phyloP scores from a whole-genome alignment of 2,888 invertebrate species.

The Villa cingulata region DNA sequence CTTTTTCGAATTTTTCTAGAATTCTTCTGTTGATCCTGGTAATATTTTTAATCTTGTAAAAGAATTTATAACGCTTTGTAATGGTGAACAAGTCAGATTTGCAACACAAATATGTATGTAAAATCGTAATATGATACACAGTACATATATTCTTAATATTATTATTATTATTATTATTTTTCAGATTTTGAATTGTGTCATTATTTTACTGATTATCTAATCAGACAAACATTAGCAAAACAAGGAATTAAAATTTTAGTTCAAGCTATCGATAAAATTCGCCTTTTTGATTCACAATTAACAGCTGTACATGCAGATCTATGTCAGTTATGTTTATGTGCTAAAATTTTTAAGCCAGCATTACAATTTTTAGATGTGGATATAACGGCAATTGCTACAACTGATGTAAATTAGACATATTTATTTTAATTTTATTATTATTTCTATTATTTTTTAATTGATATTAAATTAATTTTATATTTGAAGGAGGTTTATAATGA shows the following conservation, averaged over 20 bases:
- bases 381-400: conserved; percentile 72
- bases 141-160: conserved; percentile 1
- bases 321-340: conserved; percentile 78
- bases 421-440: no score
- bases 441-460: conserved; percentile 14
- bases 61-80: conserved; percentile 75
- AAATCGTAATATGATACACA: conserved; percentile 1
- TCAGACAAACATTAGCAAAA: conserved; percentile 58
- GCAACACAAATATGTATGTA: conserved; percentile 73
- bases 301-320: conserved; percentile 91
- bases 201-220: conserved; percentile 60
- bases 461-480: conserved; percentile 7
- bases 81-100: conserved; percentile 79
- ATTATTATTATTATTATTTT: conserved; percentile 19
- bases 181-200: conserved; percentile 85
- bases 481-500: conserved; percentile 51
- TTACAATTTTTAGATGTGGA: conserved; percentile 78
- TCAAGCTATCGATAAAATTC: conserved; percentile 77
- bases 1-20: conserved; percentile 17
- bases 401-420: conserved; percentile 46
- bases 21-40: conserved; percentile 24
- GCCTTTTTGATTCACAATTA: conserved; percentile 73
- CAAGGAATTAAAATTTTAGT: conserved; percentile 70
- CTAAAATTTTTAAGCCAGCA: conserved; percentile 86
- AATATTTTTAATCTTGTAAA: conserved; percentile 56